Base-by-base conservation (phyloP, 2,888 invertebrate species). In the Teleogryllus oceanicus region DNA sequence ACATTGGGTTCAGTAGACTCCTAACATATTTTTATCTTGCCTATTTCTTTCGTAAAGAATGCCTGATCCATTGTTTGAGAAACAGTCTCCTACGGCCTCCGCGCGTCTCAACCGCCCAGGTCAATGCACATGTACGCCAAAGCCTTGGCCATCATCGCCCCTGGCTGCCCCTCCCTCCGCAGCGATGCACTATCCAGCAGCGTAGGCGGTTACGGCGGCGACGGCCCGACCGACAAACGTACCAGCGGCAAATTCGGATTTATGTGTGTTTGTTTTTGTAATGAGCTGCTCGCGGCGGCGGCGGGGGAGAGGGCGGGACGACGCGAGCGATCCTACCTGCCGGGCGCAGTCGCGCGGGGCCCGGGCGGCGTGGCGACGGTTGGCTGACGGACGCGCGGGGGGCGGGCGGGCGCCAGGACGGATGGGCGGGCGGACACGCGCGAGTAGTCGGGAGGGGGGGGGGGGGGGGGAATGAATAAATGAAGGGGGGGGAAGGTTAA, bases 261-360 rank as follows among this genome's bases (percentile, higher is more conserved):
- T 62, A 62, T 62, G 62, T n/a, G 62, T 62, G 62, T 62, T 62
- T 62, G 62, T 62, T 62, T 62, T 62, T 62, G 62, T 62, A 62
- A 62, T 62, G 62, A 62, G 62, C 62, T 62, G 62, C n/a, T 62
- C 62, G 62, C n/a, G n/a, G 62, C 62, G 2, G 62, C 62, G 62
- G 13, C 62, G 16, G 12, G 62, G 13, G 62, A 62, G 16, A 0
- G 8, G 62, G 62, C 51, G n/a, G 62, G 62, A n/a, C 16, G 62
- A 5, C 13, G 13, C 13, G 62, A 62, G n/a, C 62, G 62, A 62
- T n/a, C 62, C 62, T n/a, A 62, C 62, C 16, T 62, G 62, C 62
- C 62, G 4, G 16, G n/a, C 62, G 62, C 62, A 62, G 62, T 62
- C 62, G 62, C n/a, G n/a, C 62, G n/a, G 62, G n/a, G 62, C 11